These are phyloP conservation scores for Xenopus petersii DNA, from an alignment of 2,797 vertebrate genomes.

Conservation along the genomic window DNA sequence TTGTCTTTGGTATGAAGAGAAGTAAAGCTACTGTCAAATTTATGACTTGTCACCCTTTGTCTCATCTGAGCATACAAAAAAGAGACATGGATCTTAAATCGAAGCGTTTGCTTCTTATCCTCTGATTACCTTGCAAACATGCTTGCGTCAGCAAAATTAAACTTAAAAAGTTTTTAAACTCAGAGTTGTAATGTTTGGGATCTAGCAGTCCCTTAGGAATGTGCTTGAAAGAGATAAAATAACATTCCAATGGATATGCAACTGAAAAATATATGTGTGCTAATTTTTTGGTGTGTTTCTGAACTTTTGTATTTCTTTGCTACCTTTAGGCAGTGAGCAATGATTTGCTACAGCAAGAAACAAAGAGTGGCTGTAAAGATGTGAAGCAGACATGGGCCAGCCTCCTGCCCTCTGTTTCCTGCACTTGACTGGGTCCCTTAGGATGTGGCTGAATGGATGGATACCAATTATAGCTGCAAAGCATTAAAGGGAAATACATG, in stretches of 20 bases:
- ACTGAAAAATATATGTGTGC: constrained; percentile 46
- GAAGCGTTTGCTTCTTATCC: constrained; percentile 51
- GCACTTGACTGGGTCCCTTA: too few relatives aligned
- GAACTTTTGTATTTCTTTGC: too few relatives aligned
- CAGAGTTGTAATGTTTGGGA: constrained; percentile 26
- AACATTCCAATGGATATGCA: constrained; percentile 53
- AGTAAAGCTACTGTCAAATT: constrained; percentile 38
- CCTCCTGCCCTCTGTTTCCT: too few relatives aligned
- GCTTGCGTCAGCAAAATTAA: constrained; percentile 54
- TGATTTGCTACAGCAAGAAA: too few relatives aligned
- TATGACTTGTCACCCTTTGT: constrained; percentile 57
- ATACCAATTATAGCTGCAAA: too few relatives aligned
- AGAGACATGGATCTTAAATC: constrained; percentile 15
- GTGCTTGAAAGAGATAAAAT: constrained; percentile 37
- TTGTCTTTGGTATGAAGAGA: neutral
- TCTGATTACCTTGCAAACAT: constrained; percentile 54
- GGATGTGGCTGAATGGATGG: too few relatives aligned
- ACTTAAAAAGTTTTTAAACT: constrained; percentile 45
- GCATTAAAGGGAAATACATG: too few relatives aligned
- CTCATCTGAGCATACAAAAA: constrained; percentile 54
- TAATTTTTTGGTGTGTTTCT: too few relatives aligned
- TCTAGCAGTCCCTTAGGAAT: constrained; percentile 53
- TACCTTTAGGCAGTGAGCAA: too few relatives aligned
- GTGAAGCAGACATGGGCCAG: too few relatives aligned
- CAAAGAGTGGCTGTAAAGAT: too few relatives aligned